Base-by-base conservation (phyloP, 2,113 vertebrate species). In the Buteo buteo region DNA sequence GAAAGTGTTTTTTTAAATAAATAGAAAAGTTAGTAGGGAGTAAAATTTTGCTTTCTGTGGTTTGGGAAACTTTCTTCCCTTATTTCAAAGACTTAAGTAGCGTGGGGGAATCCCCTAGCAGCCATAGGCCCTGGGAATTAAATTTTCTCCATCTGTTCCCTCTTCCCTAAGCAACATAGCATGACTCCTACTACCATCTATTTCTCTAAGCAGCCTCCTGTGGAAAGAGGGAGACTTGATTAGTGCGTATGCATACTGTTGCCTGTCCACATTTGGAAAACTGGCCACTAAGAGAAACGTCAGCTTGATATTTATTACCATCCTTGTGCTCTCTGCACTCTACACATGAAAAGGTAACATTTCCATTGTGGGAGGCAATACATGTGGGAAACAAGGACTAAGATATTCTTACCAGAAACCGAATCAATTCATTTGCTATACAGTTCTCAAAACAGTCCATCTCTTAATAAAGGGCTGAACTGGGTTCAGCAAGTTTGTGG, bases 31-130 rank as follows among this genome's bases (percentile, higher is more conserved):
- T 94, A 93, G 71, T 67, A 61, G 61, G 90, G 90, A 98, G 85
- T 74, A 97, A 96, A 96, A 92, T 92, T 86, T 93, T 97, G 79
- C 82, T 81, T 97, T 98, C 90, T 3, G 34, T 96, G 88, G n/a
- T 93, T 97, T 97, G 74, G 65, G 62, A 96, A 97, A 97, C 73
- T 89, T 97, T 93, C 88, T 94, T 90, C 76, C 85, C 90, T 96
- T 96, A 95, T 97, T 98, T 98, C 96, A 98, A 98, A 98, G 96
- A 94, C 95, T 94, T 94, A 97, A 98, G 93, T 95, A 96, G 71
- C 96, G 95, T 19, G 22, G 92, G 96, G 93, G 94, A 93, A 96
- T 92, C 73, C 76, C 96, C 82, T 97, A 97, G 96, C 96, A 98
- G 96, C 96, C 93, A 92, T 82, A 97, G 96, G 73, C 94, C 86